Base-by-base conservation (phyloP, 2,888 invertebrate genomes). In the Agrotis exclamationis region DNA sequence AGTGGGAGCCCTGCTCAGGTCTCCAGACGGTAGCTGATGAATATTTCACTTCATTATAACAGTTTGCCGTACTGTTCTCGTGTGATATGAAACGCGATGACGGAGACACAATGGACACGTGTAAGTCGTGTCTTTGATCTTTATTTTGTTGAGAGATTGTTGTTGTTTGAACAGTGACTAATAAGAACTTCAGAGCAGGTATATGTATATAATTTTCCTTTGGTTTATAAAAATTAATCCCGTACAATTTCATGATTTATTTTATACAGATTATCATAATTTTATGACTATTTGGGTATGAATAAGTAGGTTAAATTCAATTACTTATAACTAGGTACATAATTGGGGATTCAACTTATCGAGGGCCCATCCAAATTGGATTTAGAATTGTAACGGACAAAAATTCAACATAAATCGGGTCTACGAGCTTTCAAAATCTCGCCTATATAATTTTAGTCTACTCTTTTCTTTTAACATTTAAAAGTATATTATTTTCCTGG, bases 31-130 rank as follows among this genome's bases (percentile, higher is more conserved):
- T 81, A 87, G 82, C 92, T 94, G 92, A 94, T 96, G 94, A 95
- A 95, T 96, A 95, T 95, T 95, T 95, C 93, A 94, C 93, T 92
- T 95, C 94, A 95, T 95, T 95, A 95, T 91, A 92, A 91, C 92
- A 87, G 94, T 90, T 92, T 91, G 89, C 87, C 88, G 86, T 87
- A 85, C 88, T 88, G 88, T 89, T 86, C 89, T 87, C 89, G 83
- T 91, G 88, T 86, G 89, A 91, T 91, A 90, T 92, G 91, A 89
- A 93, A 88, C 79, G 79, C 79, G 85, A 87, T 87, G 88, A 88
- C 86, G 84, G 77, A 75, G 85, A 83, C 76, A 67, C 53, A 78
- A 73, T 51, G 33, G 33, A 47, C n/a, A n/a, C 16, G n/a, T 24
- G 16, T 45, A 24, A 24, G 45, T 51, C 11, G n/a, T 22, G 5